Evolutionary conservation across 2,113 vertebrate genomes (phyloP), one percentile per base, ranked within the genome.

Genomic region (Hippocampus abdominalis): DNA sequence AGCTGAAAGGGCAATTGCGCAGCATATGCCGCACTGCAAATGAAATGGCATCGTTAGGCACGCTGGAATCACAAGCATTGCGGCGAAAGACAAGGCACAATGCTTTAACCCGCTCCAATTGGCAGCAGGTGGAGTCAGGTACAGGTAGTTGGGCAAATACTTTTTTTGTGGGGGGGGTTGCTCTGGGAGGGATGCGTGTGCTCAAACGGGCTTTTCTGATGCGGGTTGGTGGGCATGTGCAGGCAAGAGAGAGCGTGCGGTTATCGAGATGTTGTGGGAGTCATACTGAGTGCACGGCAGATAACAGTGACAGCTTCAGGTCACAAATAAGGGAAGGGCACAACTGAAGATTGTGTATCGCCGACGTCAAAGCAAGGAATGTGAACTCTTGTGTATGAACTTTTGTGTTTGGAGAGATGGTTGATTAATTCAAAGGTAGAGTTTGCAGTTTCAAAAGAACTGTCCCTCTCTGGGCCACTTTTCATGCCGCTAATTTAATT

Each of bases 231-330:
- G 46, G 5, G 8, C 16, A 21, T n/a, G 51, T n/a, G 51, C 3
- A 29, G 25, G n/a, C n/a, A 29, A 36, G 23, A 59, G 25, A 29
- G 25, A 16, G 23, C 27, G 56, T 29, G 6, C 13, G 12, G 13
- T 57, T 25, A 57, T 57, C 9, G 25, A 29, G 25, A 59, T 59
- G 49, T 20, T 51, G 56, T 73, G 70, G 82, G 74, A 80, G 76
- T 74, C 61, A 70, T 69, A 44, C 42, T 76, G 75, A 70, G 68
- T 67, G 74, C 85, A 57, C 69, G 64, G 76, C 68, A 81, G 84
- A 88, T 87, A 88, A 84, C 77, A 82, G 80, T 71, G 86, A 80
- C 86, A 88, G 83, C 82, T 88, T 89, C 84, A 89, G 86, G 86
- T 89, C 88, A 87, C 76, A 81, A 80, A 82, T 73, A 88, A 86